Evolutionary conservation across 2,888 invertebrate genomes (phyloP).

Genomic region (Calliphora vomitoria): DNA sequence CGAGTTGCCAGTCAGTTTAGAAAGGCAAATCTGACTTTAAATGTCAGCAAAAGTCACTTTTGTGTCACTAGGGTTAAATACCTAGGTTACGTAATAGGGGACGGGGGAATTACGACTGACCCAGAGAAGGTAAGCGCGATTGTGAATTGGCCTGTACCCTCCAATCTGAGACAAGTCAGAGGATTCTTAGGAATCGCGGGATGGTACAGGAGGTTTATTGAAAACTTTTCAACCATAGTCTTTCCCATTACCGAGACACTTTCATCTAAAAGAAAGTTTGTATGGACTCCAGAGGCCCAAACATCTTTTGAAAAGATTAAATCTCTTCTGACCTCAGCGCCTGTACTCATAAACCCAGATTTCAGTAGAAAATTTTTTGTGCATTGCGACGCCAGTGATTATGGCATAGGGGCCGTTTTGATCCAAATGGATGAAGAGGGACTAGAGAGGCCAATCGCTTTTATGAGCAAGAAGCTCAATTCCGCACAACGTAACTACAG

Average conservation of each 20-base stretch:
- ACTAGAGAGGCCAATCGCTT: slow-evolving; percentile 28
- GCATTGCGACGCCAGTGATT: slow-evolving; percentile 30
- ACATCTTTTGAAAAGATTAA: slow-evolving; percentile 28
- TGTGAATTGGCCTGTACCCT: slow-evolving; percentile 10
- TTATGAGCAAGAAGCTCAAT: not conserved
- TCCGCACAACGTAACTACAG: not conserved
- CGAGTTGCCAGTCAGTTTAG: slow-evolving; percentile 49
- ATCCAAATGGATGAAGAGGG: slow-evolving; percentile 12
- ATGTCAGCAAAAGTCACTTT: slow-evolving; percentile 14
- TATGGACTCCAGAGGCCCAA: slow-evolving; percentile 39
- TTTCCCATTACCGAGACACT: slow-evolving; percentile 40
- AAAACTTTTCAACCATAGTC: slow-evolving; percentile 44
- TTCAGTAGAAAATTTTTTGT: slow-evolving; percentile 21
- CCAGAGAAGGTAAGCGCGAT: slow-evolving; percentile 56
- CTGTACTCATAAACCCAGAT: not conserved
- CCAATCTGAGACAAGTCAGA: slow-evolving; percentile 44
- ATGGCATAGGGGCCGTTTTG: not conserved
- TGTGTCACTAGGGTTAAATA: not conserved
- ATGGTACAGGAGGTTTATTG: slow-evolving; percentile 51
- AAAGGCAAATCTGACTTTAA: slow-evolving; percentile 59
- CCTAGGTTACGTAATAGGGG: not conserved
- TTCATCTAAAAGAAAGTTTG: slow-evolving; percentile 8
- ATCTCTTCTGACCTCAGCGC: slow-evolving; percentile 4
- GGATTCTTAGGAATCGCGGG: slow-evolving; percentile 66
- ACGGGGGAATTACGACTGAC: slow-evolving; percentile 60